phyloP scores from a whole-genome alignment of 2,113 vertebrate species.

The Lipophrys pholis region DNA sequence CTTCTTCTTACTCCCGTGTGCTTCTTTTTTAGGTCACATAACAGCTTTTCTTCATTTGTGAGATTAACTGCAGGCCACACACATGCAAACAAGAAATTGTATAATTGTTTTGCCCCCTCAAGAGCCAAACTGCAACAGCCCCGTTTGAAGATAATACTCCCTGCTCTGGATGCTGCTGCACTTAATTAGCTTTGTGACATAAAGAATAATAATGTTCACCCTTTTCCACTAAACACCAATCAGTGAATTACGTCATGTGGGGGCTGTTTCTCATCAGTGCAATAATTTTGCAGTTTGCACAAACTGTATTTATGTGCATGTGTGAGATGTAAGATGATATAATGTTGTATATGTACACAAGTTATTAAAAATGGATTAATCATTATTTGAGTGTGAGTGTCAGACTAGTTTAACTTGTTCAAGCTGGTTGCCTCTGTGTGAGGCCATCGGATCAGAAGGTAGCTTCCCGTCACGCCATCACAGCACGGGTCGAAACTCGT shows the following conservation, averaged over 20 bases:
- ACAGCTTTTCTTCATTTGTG: conserved; percentile 23
- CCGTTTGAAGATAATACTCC: conserved; percentile 23
- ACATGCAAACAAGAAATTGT: conserved; percentile 13
- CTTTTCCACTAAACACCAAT: conserved; percentile 3
- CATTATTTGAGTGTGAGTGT: background rate
- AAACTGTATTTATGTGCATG: background rate
- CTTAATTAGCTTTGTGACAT: conserved; percentile 44
- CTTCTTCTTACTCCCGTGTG: conserved; percentile 18
- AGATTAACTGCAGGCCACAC: conserved; percentile 33
- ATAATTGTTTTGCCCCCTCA: conserved; percentile 36
- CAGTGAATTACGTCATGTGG: conserved; percentile 29
- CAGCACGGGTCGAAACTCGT: background rate
- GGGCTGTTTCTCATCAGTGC: conserved; percentile 43
- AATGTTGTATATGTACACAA: background rate
- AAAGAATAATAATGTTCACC: conserved; percentile 23
- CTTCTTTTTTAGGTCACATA: conserved; percentile 28
- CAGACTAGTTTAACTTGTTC: background rate
- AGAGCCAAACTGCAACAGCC: conserved; percentile 28
- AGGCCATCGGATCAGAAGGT: background rate
- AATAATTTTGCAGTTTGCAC: conserved; percentile 12
- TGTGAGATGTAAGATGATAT: background rate
- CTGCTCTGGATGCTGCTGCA: conserved; percentile 9
- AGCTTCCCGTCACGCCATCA: background rate
- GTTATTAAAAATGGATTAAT: too few species aligned
- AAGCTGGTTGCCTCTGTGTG: background rate